These are phyloP conservation scores for Rhinella marina DNA, from an alignment of 2,797 vertebrate species.

Conservation along the genomic window DNA sequence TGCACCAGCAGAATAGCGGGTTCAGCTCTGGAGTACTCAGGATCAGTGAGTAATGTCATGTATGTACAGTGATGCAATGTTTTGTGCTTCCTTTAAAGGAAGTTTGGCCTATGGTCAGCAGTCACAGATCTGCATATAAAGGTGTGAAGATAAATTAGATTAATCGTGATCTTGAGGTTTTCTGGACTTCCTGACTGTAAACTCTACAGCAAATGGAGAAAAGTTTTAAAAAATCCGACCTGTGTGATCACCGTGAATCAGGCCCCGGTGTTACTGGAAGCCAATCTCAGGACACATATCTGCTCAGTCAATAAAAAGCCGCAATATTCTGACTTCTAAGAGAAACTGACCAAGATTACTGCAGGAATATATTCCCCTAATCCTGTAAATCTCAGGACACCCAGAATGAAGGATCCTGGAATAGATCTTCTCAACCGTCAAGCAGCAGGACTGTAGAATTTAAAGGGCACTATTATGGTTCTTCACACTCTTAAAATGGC, in stretches of 20 bases:
- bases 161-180: background rate
- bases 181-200: background rate
- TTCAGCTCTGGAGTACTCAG: too few species aligned
- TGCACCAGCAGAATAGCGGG: too few species aligned
- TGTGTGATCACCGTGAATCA: background rate
- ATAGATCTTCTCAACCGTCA: conserved; percentile 1
- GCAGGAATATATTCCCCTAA: background rate
- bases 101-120: background rate
- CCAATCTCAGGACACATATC: background rate
- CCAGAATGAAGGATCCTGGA: background rate
- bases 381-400: background rate
- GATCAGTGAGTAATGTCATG: too few species aligned
- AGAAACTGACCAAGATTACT: background rate
- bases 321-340: background rate
- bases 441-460: background rate
- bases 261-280: background rate
- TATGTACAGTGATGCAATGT: too few species aligned
- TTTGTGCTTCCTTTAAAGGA: background rate
- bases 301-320: background rate
- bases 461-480: background rate
- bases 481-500: background rate
- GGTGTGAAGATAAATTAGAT: background rate
- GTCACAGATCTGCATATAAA: background rate
- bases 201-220: background rate
- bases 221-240: background rate